Conservation (phyloP, 2,113 vertebrate genomes). For the Rhinopomastus cyanomelas region DNA sequence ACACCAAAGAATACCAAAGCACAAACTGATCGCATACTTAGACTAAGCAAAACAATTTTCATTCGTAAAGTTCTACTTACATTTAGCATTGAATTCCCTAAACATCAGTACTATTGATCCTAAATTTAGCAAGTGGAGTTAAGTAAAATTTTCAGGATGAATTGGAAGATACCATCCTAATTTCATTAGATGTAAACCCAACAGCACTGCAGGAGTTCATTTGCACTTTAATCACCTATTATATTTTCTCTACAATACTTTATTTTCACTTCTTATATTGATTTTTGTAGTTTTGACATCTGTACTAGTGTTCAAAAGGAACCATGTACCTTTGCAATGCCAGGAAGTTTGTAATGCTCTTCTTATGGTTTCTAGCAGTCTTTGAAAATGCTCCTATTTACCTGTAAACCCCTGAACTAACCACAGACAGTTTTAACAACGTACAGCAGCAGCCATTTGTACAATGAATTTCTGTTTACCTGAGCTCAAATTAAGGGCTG, state of each 20-base stretch:
- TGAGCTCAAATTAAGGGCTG: not conserved
- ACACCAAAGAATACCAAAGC: not conserved
- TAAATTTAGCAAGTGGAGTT: not conserved
- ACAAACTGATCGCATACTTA: rapidly evolving
- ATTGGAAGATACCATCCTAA: not conserved
- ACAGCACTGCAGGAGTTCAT: not conserved
- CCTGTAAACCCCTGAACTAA: not conserved
- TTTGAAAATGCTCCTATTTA: not conserved
- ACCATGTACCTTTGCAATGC: not conserved
- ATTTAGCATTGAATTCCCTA: not conserved
- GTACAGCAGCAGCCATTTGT: not conserved
- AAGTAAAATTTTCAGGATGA: not conserved
- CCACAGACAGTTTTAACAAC: not conserved
- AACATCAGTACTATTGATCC: not conserved
- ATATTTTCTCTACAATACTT: not conserved
- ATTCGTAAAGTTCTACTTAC: not conserved
- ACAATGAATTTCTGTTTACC: not conserved
- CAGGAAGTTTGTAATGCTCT: not conserved
- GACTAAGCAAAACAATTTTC: not conserved
- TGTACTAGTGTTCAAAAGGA: not conserved
- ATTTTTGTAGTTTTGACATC: not conserved
- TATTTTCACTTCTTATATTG: not conserved
- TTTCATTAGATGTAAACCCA: not conserved
- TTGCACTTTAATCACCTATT: not conserved
- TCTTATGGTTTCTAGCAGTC: not conserved